Evolutionary conservation across 2,113 vertebrate species (phyloP).

Genomic region (Chitala chitala): DNA sequence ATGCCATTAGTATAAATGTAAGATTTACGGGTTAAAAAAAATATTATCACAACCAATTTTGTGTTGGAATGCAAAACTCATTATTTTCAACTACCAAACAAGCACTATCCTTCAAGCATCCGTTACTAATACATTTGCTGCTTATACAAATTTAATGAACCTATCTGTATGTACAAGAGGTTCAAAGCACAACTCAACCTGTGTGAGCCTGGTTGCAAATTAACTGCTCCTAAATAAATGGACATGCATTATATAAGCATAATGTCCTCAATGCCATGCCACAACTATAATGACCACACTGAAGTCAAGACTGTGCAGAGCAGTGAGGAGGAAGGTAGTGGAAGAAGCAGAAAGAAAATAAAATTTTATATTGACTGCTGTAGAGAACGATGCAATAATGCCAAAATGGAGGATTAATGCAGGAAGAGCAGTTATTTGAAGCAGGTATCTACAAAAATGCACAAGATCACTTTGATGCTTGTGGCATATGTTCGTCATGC

Average conservation of each 20-base stretch:
- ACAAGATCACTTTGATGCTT: no score
- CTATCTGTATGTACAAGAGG: conserved; percentile 22
- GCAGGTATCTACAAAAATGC: no score
- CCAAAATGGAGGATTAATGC: no score
- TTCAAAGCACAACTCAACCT: conserved; percentile 5
- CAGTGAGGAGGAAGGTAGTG: no score
- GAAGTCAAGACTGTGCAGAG: background rate
- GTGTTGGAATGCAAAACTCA: conserved; percentile 5
- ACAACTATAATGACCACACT: background rate
- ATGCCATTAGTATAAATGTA: background rate
- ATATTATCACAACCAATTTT: background rate
- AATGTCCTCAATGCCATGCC: background rate
- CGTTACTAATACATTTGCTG: conserved; percentile 22
- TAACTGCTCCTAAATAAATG: conserved; percentile 16
- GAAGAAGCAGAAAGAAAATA: no score
- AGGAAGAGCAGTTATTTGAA: no score
- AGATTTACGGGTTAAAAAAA: conserved; percentile 10
- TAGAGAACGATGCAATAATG: no score
- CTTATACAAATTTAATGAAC: conserved; percentile 25
- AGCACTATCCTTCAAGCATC: conserved; percentile 3
- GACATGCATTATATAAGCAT: conserved; percentile 19
- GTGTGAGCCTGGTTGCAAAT: conserved; percentile 20
- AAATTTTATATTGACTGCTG: no score
- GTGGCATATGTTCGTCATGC: no score
- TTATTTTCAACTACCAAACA: conserved; percentile 12